Base-by-base conservation (phyloP, 2,888 invertebrate genomes). In the Axea sp. region DNA sequence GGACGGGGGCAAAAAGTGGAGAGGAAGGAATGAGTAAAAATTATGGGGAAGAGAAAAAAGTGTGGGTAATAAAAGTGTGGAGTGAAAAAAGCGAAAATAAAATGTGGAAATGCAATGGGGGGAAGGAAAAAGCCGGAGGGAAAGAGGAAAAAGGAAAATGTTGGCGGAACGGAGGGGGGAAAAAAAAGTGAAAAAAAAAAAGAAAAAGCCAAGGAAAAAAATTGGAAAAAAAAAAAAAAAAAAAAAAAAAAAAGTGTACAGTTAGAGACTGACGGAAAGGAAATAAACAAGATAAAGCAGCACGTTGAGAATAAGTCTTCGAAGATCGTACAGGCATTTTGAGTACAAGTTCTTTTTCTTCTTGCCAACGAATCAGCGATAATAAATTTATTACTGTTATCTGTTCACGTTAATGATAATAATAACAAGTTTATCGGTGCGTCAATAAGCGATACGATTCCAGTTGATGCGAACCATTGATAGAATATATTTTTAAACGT, bases 301-400 rank as follows among this genome's bases (percentile, higher is more conserved):
- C 31, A 39, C 2, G 37, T 31, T 39, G 9, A 28, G 43, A 35
- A 51, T 43, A 51, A 51, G 11, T 22, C 15, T 30, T 14, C 6
- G 7, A 17, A 49, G 39, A 41, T 15, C 15, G 22, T 3, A 37
- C 2, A 22, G 35, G 4, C 5, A 26, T 31, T 45, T 33, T 8
- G 28, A 30, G n/a, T 17, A 14, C 26, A 4, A 5, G 6, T 17
- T 19, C 19, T 28, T 41, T 28, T 33, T 0, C 28, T 41, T 62
- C 41, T 41, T 43, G 14, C 11, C 60, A 55, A 43, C 22, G 24
- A 57, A 57, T 47, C 15, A 22, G 35, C 15, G 39, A 45, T 55
- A 71, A 53, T 62, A 71, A 62, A 71, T 31, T 47, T 62, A 47
- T 55, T 53, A 39, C 45, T 62, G 17, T 47, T 71, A 71, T 71